phyloP scores from a whole-genome alignment of 2,113 vertebrate species.

The Capra hircus region DNA sequence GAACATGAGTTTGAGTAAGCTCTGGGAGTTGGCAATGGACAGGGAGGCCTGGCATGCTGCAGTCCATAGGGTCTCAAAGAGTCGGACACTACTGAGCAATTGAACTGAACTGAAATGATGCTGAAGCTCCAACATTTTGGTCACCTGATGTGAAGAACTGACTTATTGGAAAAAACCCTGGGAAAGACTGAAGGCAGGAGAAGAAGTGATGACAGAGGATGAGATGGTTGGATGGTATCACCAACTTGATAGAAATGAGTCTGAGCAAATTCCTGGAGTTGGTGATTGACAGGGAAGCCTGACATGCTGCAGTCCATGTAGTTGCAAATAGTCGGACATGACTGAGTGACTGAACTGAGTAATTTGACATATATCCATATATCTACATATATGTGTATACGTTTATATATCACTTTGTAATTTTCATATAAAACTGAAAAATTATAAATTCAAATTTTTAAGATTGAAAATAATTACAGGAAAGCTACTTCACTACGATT shows the following conservation, averaged over 20 bases:
- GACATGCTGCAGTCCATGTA: background rate
- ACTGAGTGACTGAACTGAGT: background rate
- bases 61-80: background rate
- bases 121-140: background rate
- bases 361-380: background rate
- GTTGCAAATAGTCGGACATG: fast-evolving
- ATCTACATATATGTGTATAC: background rate
- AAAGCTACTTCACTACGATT: background rate
- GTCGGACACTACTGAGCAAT: background rate
- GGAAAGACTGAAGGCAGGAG: background rate
- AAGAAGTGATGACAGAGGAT: background rate
- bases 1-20: background rate
- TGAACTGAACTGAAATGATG: background rate
- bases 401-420: background rate
- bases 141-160: background rate
- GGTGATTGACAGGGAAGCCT: background rate
- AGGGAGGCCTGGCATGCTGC: background rate
- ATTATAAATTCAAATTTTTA: background rate
- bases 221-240: background rate
- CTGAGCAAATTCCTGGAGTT: background rate
- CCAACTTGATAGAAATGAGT: background rate
- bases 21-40: background rate
- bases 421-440: background rate
- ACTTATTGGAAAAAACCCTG: background rate
- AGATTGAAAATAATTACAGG: background rate